Percentiles rank a stretch among this genome's conserved stretches.
phyloP scores from a whole-genome alignment of 2,797 vertebrate genomes.

The Meda fulgida region DNA sequence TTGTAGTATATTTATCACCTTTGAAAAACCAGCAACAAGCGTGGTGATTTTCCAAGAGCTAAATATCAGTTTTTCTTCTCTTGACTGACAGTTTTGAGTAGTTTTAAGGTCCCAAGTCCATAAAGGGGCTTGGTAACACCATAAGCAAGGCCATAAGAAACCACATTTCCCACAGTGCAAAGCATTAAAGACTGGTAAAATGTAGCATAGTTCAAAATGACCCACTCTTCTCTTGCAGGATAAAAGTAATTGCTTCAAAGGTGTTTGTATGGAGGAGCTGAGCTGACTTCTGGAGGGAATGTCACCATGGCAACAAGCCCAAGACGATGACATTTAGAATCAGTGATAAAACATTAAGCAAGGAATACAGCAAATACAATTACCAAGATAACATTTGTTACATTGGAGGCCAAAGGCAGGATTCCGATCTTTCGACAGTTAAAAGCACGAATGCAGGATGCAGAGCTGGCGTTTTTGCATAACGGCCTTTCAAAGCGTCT shows the following conservation, averaged over 20 bases:
- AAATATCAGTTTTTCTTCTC: conserved; percentile 34
- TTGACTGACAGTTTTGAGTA: conserved; percentile 23
- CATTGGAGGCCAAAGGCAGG: conserved; percentile 41
- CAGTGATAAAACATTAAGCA: conserved; percentile 61
- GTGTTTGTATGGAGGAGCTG: conserved; percentile 55
- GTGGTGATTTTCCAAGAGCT: conserved; percentile 18
- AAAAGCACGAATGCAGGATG: conserved; percentile 27
- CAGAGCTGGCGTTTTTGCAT: conserved; percentile 35
- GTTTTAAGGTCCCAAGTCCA: conserved; percentile 14
- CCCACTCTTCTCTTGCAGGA: conserved; percentile 56
- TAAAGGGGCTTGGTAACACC: conserved; percentile 31
- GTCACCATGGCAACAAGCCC: conserved; percentile 66
- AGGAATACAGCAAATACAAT: conserved; percentile 59
- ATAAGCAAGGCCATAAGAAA: conserved; percentile 44
- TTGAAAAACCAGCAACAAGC: conserved; percentile 2
- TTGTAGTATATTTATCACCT: conserved; percentile 44
- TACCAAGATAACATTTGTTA: conserved; percentile 54
- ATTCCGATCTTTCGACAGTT: conserved; percentile 16
- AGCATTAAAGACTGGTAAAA: conserved; percentile 60
- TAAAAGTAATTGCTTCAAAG: conserved; percentile 65
- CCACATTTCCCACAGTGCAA: conserved; percentile 58
- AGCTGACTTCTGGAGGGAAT: conserved; percentile 59
- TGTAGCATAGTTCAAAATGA: conserved; percentile 58
- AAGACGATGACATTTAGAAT: conserved; percentile 64
- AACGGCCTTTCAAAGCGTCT: conserved; percentile 46